Percentiles rank a stretch among this genome's conserved stretches.
phyloP scores from a whole-genome alignment of 2,113 vertebrate species.

The Gasterosteus nipponicus region DNA sequence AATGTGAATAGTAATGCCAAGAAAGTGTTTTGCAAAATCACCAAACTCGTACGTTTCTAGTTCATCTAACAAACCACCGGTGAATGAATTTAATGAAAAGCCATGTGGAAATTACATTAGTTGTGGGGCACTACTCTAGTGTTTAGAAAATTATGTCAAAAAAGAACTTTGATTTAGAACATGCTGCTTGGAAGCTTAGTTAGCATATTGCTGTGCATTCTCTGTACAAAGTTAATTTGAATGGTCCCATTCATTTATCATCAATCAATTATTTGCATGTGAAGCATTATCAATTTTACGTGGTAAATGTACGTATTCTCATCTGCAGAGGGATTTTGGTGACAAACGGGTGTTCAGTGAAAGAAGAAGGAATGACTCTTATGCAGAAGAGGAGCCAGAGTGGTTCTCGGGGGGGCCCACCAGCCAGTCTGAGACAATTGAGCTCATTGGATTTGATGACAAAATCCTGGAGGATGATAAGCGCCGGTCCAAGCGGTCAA shows the following conservation, averaged over 20 bases:
- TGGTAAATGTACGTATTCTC: neutral
- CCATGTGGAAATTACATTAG: too few relatives aligned
- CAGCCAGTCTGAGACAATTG: constrained; percentile 98
- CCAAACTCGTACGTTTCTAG: neutral
- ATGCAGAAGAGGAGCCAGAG: constrained; percentile 96
- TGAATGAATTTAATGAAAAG: neutral
- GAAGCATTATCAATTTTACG: neutral
- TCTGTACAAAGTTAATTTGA: neutral
- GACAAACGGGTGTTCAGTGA: constrained; percentile 96
- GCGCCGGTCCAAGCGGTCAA: constrained; percentile 88
- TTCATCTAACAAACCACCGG: neutral
- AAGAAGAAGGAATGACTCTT: constrained; percentile 95
- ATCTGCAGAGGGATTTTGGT: constrained; percentile 90
- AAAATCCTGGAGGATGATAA: constrained; percentile 96
- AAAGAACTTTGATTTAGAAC: neutral
- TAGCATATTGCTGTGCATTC: neutral
- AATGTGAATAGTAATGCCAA: neutral
- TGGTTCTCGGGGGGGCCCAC: constrained; percentile 98
- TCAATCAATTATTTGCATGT: neutral
- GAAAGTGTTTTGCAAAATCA: neutral
- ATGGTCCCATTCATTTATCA: neutral
- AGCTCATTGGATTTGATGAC: constrained; percentile 96
- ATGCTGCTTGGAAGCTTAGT: neutral
- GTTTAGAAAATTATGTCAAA: neutral
- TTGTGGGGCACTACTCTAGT: neutral